phyloP scores from a whole-genome alignment of 2,113 vertebrate species.

The Atrichornis clamosus region DNA sequence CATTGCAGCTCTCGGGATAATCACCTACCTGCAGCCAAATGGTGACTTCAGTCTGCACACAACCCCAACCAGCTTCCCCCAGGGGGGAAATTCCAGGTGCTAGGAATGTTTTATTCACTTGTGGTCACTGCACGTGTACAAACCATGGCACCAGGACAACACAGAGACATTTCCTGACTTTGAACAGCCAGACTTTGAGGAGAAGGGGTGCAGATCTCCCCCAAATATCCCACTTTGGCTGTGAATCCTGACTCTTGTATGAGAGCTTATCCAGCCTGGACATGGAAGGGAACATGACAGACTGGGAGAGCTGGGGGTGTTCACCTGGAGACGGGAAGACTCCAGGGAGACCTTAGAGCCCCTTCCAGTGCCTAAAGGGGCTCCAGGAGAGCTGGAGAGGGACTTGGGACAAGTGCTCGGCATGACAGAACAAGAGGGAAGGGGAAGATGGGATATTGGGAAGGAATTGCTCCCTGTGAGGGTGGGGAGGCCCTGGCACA shows the following conservation, averaged over 20 bases:
- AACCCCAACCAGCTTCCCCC: not conserved
- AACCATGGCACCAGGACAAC: not conserved
- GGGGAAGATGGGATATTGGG: not conserved
- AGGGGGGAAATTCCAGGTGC: accelerated
- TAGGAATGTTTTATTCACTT: not conserved
- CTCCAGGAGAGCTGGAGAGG: not conserved
- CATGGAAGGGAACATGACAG: not conserved
- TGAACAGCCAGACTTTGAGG: not conserved
- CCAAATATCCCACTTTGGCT: not conserved
- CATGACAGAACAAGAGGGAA: not conserved
- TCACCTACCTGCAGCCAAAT: not conserved
- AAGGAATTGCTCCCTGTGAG: accelerated
- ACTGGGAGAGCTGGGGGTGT: accelerated
- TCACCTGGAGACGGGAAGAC: not conserved
- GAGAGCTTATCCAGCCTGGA: not conserved
- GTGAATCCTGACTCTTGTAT: accelerated
- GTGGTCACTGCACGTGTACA: accelerated
- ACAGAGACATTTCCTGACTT: not conserved
- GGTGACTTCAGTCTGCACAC: not conserved
- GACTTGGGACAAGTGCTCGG: not conserved
- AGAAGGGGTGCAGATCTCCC: not conserved
- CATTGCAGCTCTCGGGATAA: not conserved
- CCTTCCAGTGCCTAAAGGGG: not conserved
- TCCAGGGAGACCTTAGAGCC: not conserved
- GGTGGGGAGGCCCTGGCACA: not conserved